Base-by-base conservation (phyloP, 2,888 invertebrate species). In the Cephus spinipes region DNA sequence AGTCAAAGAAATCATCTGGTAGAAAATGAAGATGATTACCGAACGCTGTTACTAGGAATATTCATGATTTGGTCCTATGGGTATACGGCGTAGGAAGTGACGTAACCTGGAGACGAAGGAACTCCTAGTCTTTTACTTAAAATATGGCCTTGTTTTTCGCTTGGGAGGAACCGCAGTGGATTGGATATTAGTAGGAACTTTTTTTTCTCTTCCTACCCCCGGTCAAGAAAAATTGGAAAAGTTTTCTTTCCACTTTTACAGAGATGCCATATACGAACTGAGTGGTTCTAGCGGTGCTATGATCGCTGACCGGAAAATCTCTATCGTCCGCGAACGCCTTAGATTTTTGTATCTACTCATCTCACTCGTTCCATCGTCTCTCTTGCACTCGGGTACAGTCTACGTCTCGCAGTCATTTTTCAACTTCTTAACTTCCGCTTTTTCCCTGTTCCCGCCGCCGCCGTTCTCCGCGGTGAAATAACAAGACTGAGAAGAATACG, bases 291-390 rank as follows among this genome's bases (percentile, higher is more conserved):
- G 23, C 55, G 9, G 55, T 55, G 55, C 75, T 79, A 79, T 78
- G 85, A 84, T 84, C 80, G 79, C n/a, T 77, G 84, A 82, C 77
- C 80, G 81, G 81, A 84, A 85, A 84, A 81, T 77, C 80, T 82
- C 55, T 55, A 23, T 55, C 75, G 68, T 36, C 11, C 74, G 32
- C 73, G 69, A 11, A 23, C 55, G 34, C 76, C 74, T 75, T 75
- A 36, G 69, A 75, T 23, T 55, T 36, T 76, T 77, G 73, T 76
- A 75, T 68, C 71, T 77, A 76, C 69, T 73, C 75, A 75, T 76
- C 75, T 74, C 77, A 69, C 73, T 73, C 55, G 74, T 68, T 74
- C 71, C 71, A 34, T 2, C 32, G 33, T 74, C 69, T 79, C 33
- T 69, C 74, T 76, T 71, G 69, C 71, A 75, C 80, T 76, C 79